Percentiles rank a stretch among this genome's conserved stretches.
phyloP scores from a whole-genome alignment of 2,113 vertebrate genomes.

The Hydrochoerus hydrochaeris region DNA sequence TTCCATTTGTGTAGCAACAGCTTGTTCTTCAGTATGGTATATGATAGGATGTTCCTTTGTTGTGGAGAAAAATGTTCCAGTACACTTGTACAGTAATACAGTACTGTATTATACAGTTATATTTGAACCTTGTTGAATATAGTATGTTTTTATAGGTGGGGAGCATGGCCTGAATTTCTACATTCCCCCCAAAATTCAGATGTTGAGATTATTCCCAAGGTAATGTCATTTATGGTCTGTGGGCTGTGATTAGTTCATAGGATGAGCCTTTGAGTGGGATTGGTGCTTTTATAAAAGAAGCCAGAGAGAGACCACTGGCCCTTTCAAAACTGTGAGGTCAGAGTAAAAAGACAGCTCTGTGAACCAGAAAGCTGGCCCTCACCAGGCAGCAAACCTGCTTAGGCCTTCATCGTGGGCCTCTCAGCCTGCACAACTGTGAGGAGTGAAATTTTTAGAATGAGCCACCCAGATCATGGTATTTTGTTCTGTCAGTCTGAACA shows the following conservation, averaged over 20 bases:
- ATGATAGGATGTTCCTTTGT: neutral
- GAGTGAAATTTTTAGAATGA: neutral
- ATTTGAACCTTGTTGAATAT: neutral
- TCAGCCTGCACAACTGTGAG: neutral
- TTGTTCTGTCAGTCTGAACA: neutral
- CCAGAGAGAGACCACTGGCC: neutral
- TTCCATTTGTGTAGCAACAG: neutral
- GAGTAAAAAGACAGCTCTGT: neutral
- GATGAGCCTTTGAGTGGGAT: neutral
- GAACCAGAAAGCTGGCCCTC: neutral
- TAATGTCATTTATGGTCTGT: neutral
- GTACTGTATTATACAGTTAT: neutral
- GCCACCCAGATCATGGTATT: neutral
- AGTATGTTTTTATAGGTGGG: neutral
- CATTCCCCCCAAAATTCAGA: neutral
- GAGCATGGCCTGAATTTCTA: neutral
- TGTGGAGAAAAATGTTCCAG: neutral
- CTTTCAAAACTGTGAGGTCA: neutral
- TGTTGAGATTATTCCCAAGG: neutral
- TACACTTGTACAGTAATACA: neutral
- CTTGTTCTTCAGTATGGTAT: neutral
- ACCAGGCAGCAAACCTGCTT: neutral
- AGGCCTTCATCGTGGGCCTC: neutral
- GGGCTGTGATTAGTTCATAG: neutral
- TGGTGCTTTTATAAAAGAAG: neutral